Conservation (phyloP, 2,113 vertebrate genomes). For the Tichodroma muraria region DNA sequence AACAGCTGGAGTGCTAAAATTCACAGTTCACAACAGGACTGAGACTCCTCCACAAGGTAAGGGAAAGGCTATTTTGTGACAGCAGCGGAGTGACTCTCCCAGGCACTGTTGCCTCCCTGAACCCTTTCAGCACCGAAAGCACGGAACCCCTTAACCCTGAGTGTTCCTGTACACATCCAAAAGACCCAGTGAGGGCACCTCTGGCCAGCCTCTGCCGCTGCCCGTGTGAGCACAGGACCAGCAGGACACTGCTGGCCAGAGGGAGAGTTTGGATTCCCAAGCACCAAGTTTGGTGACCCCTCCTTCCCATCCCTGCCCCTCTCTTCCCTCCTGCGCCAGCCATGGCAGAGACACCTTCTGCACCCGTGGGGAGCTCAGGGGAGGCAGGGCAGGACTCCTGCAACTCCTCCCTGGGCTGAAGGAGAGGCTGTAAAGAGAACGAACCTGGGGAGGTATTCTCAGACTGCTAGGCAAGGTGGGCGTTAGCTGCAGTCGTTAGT, state of each 20-base stretch:
- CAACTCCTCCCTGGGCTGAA: not conserved
- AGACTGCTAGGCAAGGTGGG: not conserved
- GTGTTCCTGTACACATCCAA: not conserved
- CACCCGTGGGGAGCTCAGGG: accelerated
- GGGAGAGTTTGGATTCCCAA: not conserved
- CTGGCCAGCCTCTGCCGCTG: not conserved
- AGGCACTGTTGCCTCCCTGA: not conserved
- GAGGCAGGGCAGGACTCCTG: not conserved
- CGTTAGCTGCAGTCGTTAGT: not conserved
- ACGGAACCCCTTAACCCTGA: not conserved
- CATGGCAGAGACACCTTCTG: not conserved
- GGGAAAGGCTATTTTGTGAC: not conserved
- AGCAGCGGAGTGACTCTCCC: not conserved
- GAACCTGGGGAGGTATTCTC: not conserved
- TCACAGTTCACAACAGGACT: not conserved
- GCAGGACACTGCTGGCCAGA: not conserved
- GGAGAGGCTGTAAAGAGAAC: not conserved
- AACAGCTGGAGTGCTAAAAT: not conserved
- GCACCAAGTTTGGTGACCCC: not conserved
- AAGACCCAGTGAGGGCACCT: not conserved
- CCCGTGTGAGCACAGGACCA: not conserved
- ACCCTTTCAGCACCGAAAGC: not conserved
- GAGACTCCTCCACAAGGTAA: not conserved
- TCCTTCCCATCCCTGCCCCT: not conserved
- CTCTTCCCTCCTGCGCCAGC: not conserved